Percentiles rank a stretch among this genome's conserved stretches.
Evolutionary conservation across 1,140 invertebrate species (phyloP).

Genomic region (Ostrea edulis): DNA sequence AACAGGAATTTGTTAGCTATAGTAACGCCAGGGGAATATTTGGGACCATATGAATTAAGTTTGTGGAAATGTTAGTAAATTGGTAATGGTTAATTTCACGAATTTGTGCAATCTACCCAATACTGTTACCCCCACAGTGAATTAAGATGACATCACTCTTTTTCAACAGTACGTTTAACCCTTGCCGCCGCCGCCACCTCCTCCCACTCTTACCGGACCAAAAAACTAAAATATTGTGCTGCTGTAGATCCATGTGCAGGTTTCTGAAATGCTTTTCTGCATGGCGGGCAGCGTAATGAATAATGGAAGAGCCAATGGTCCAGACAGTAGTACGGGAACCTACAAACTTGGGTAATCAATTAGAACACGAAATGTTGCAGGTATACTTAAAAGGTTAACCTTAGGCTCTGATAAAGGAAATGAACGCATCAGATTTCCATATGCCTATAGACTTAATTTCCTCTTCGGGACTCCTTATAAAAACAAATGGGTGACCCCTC

Average conservation of each 20-base stretch:
- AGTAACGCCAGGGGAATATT: background rate
- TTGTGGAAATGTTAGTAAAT: background rate
- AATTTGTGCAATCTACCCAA: background rate
- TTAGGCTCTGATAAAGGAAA: no score
- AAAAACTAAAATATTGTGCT: background rate
- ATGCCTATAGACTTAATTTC: constrained; percentile 3
- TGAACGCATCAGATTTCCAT: constrained; percentile 11
- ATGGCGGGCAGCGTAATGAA: background rate
- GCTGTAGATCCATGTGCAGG: background rate
- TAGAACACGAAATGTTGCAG: no score
- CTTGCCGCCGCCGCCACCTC: background rate
- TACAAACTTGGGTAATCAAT: no score
- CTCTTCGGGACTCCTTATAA: background rate
- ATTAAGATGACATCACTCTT: background rate
- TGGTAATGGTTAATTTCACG: constrained; percentile 20
- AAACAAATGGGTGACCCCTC: constrained; percentile 34
- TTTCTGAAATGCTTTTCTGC: background rate
- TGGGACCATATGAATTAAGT: constrained; percentile 23
- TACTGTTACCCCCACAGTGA: constrained; percentile 41
- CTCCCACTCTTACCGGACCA: constrained; percentile 19
- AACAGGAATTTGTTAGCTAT: no score
- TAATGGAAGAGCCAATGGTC: constrained; percentile 14
- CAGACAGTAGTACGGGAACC: no score
- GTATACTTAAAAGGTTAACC: no score
- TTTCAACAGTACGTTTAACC: background rate